Conservation (phyloP, 2,113 vertebrate genomes). For the Hydrolagus affinis region DNA sequence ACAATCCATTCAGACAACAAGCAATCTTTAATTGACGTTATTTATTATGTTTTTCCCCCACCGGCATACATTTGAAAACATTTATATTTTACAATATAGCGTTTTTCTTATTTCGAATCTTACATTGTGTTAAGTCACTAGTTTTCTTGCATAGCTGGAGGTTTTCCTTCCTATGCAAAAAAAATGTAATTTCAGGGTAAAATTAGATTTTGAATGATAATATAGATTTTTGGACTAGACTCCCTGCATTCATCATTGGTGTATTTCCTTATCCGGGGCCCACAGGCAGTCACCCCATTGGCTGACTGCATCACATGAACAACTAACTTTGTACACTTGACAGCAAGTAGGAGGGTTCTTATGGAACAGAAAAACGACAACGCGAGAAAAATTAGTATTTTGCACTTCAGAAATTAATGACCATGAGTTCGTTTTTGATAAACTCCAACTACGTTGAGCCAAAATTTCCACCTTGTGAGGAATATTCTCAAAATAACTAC, state of each 20-base stretch:
- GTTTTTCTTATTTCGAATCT: neutral
- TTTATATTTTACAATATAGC: constrained; percentile 4
- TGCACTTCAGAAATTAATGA: constrained; percentile 99
- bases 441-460: constrained; percentile 98
- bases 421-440: constrained; percentile 99
- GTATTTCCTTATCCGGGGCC: constrained; percentile 71
- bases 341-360: constrained; percentile 86
- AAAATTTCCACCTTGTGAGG: constrained; percentile 94
- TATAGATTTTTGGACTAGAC: constrained; percentile 30
- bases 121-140: neutral
- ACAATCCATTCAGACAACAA: constrained; percentile 40
- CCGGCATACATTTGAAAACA: constrained; percentile 16
- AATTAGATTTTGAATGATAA: constrained; percentile 33
- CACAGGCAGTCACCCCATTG: constrained; percentile 50
- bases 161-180: constrained; percentile 39
- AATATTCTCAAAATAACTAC: constrained; percentile 84
- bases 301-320: constrained; percentile 59
- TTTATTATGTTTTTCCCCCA: constrained; percentile 14
- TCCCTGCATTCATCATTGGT: constrained; percentile 45
- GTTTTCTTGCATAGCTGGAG: constrained; percentile 39
- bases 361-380: constrained; percentile 94
- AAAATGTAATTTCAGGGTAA: constrained; percentile 42
- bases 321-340: constrained; percentile 81
- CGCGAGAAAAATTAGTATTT: constrained; percentile 99
- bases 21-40: neutral